phyloP scores from a whole-genome alignment of 2,888 invertebrate genomes.

The Galerucella pusilla region DNA sequence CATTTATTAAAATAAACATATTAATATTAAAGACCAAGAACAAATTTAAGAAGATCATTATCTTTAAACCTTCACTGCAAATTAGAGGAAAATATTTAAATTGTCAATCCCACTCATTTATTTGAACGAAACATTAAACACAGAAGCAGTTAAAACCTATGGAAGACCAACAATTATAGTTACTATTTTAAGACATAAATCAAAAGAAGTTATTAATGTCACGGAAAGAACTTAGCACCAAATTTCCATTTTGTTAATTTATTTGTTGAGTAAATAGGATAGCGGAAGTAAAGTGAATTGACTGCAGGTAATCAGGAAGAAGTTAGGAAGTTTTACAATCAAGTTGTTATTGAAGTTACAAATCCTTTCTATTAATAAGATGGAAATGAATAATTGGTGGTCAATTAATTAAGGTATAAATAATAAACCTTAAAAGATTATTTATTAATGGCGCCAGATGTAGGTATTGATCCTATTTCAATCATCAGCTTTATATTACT shows the following conservation, averaged over 20 bases:
- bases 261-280: slow-evolving; percentile 5
- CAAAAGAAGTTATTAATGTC: slow-evolving; percentile 24
- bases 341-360: not conserved
- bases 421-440: no score
- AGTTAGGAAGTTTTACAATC: not conserved
- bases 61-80: not conserved
- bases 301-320: not conserved
- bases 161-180: slow-evolving; percentile 9
- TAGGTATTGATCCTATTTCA: no score
- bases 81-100: not conserved
- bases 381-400: not conserved
- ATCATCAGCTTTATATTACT: no score
- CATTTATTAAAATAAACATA: no score
- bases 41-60: not conserved
- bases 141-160: slow-evolving; percentile 16
- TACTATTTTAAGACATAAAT: slow-evolving; percentile 14
- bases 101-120: slow-evolving; percentile 9
- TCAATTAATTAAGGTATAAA: no score
- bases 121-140: slow-evolving; percentile 5
- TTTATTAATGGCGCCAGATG: no score
- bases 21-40: not conserved
- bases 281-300: not conserved
- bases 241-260: slow-evolving; percentile 13
- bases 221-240: slow-evolving; percentile 10
- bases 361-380: not conserved